Evolutionary conservation across 2,888 invertebrate genomes (phyloP), one percentile per base, ranked within the genome.

Genomic region (Eilema sororculum): DNA sequence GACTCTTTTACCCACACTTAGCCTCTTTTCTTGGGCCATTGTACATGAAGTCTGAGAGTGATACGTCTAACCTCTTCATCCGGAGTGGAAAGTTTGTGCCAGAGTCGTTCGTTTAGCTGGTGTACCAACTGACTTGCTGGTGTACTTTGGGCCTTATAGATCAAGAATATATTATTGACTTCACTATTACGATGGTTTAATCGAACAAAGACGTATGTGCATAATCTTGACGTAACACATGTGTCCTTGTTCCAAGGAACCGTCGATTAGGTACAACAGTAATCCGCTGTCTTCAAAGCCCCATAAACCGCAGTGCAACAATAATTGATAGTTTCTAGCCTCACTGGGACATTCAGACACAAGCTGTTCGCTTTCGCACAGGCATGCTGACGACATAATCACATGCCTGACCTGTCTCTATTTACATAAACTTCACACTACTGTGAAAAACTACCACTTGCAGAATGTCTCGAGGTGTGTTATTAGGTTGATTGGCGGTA

Each of bases 291-390:
- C 80, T 80, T 84, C 61, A 25, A 75, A 68, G 91, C 91, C 84
- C 73, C 30, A 66, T 73, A 68, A 72, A 77, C 73, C 74, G 77
- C 82, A 80, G 80, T 78, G 82, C 79, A 80, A 82, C 84, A 84
- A 88, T 91, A 92, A 93, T 92, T 92, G 91, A 89, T 91, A 87
- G 89, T 87, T 87, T 77, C 85, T 83, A 81, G 81, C 78, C 74
- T 81, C 74, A 69, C 75, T 46, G 75, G 70, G 78, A 83, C 85
- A 80, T 80, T 78, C 71, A 75, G 78, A 78, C 76, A 73, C 64
- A 63, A 61, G 79, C 82, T 84, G 82, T 82, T 84, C n/a, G n/a
- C 86, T 86, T 86, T 82, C 70, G 71, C 68, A 75, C 74, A 78
- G 83, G 82, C 80, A 85, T 72, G 82, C 80, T 86, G 87, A 86